Evolutionary conservation across 2,797 vertebrate species (phyloP), one percentile per base, ranked within the genome.

Genomic region (Hypotaenidia okinawae): DNA sequence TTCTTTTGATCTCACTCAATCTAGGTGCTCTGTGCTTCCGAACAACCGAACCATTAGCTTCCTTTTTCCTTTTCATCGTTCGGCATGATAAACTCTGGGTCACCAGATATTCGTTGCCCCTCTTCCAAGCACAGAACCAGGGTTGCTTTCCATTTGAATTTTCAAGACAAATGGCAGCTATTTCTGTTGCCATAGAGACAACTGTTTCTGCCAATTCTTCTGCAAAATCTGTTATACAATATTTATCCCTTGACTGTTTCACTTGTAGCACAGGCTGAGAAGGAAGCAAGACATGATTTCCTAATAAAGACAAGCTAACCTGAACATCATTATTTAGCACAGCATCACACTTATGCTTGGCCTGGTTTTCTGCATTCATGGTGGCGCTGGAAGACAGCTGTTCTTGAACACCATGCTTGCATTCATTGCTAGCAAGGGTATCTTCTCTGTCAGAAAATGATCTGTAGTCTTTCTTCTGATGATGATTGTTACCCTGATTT

Each of bases 151-250:
- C 99, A 58, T 97, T 98, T 13, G 99, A 99, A 97, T 99, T 99
- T 96, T 99, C 99, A 70, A 99, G 98, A 95, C 99, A 99, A 97
- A 99, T 99, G 30, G 99, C 99, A 89, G 99, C 99, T 84, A 99
- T 98, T 97, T 99, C 99, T 27, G 99, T 99, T 95, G 99, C 99
- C 99, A 99, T 99, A 84, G 99, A 99, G 89, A 99, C 99, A 58
- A 99, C 99, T 1, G 99, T 99, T 75, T 99, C 98, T 39, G 99
- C 99, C 96, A 99, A 96, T 96, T 99, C 99, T 94, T 99, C 99
- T 7, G 99, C 99, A 85, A 99, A 99, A 94, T 99, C 99, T 61
- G 98, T 97, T 84, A 99, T 97, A 62, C 98, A 98, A 61, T 99
- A 98, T 95, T 97, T 97, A 49, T 99, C 98, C 27, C 98, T 94